These are phyloP conservation scores for Drepana falcataria DNA, from an alignment of 2,888 invertebrate genomes.

Conservation along the genomic window DNA sequence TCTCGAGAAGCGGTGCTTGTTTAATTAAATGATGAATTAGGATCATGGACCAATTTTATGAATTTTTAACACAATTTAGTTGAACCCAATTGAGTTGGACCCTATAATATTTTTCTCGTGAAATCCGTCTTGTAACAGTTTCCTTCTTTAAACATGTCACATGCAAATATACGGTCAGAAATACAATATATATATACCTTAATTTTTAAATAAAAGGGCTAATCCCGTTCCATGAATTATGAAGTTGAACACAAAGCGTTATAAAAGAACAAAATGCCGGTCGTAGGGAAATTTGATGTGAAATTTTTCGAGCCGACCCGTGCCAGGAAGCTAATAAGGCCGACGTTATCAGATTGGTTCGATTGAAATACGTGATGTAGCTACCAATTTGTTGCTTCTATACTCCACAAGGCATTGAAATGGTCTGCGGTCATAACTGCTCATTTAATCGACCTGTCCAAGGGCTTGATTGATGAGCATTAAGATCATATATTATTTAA, in stretches of 20 bases:
- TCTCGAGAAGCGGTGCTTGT: slow-evolving; percentile 24
- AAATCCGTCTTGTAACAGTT: too few relatives aligned
- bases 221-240: too few relatives aligned
- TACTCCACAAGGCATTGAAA: slow-evolving; percentile 27
- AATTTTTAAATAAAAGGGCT: too few relatives aligned
- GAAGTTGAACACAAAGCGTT: too few relatives aligned
- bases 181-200: too few relatives aligned
- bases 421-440: slow-evolving; percentile 32
- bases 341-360: slow-evolving; percentile 46
- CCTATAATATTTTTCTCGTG: slow-evolving; percentile 21
- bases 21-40: slow-evolving; percentile 41
- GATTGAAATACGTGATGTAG: slow-evolving; percentile 68
- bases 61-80: too few relatives aligned
- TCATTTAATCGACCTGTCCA: slow-evolving; percentile 23
- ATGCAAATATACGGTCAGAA: too few relatives aligned
- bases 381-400: slow-evolving; percentile 34
- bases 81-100: slow-evolving; percentile 30
- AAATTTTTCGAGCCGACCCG: slow-evolving; percentile 16
- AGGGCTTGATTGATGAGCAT: slow-evolving; percentile 7
- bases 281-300: slow-evolving; percentile 2
- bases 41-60: slow-evolving; percentile 15
- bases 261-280: slow-evolving; percentile 11
- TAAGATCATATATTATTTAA: too few relatives aligned
- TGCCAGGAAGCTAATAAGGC: slow-evolving; percentile 32
- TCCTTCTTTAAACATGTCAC: too few relatives aligned